These are phyloP conservation scores for Colletes gigas DNA, from an alignment of 1,140 invertebrate genomes.

Conservation along the genomic window DNA sequence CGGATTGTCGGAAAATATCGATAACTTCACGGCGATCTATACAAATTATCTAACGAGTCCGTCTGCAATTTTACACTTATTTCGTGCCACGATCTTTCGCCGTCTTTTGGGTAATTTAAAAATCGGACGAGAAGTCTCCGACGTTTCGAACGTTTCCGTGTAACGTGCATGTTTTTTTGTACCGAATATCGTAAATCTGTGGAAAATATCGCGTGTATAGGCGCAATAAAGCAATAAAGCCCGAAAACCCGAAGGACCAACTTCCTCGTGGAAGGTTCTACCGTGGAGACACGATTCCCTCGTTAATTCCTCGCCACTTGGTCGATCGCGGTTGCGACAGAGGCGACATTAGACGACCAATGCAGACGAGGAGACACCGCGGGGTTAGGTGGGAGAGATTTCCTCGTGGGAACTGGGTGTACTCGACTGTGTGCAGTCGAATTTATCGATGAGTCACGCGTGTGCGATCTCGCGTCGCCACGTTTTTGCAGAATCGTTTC, in stretches of 20 bases:
- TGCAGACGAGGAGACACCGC: conserved; percentile 12
- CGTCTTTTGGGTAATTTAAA: too few relatives aligned
- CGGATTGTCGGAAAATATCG: neutral
- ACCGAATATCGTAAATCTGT: too few relatives aligned
- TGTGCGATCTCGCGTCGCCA: conserved; percentile 58
- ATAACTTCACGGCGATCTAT: neutral
- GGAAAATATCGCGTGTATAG: too few relatives aligned
- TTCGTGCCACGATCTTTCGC: too few relatives aligned
- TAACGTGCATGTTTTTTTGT: too few relatives aligned
- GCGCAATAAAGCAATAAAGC: too few relatives aligned
- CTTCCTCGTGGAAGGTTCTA: too few relatives aligned
- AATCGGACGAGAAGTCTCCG: too few relatives aligned
- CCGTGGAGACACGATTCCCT: neutral
- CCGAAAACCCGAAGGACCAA: too few relatives aligned
- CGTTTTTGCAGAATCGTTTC: conserved; percentile 65
- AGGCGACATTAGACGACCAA: neutral
- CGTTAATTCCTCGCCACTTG: neutral
- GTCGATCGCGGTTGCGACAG: neutral
- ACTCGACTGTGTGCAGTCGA: conserved; percentile 2
- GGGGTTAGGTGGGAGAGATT: conserved; percentile 14
- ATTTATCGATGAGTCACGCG: conserved; percentile 65
- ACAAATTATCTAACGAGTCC: too few relatives aligned
- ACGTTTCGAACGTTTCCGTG: too few relatives aligned
- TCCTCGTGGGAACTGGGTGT: conserved; percentile 57
- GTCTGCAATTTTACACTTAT: too few relatives aligned